Evolutionary conservation across 2,797 vertebrate species (phyloP), one percentile per base, ranked within the genome.

Genomic region (Thunnus albacares): DNA sequence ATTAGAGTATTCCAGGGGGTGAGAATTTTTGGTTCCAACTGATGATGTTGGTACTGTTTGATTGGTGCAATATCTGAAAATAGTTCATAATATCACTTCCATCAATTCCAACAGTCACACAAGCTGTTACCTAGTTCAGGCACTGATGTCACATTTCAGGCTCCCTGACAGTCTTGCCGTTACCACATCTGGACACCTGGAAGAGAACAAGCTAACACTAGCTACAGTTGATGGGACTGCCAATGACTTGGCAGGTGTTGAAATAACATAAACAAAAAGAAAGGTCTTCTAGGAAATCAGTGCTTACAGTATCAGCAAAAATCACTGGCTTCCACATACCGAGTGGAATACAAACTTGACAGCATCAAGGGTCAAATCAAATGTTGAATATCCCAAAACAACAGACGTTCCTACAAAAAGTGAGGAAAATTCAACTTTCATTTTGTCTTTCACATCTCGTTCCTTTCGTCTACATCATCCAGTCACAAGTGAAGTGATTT

Each of bases 401-500:
- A 41, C 12, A 3, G 12, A 41, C 12, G 38, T 41, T 24, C 24
- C 24, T 24, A 20, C 24, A 63, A n/a, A 61, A 24, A 26, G 26
- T 8, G 9, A 28, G 20, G 41, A 43, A 43, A 49, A 26, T 57
- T 56, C 3, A 26, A n/a, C 24, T 30, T 66, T 33, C 3, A 33
- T 10, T 30, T 65, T 14, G 18, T 12, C 6, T 52, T 62, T 11
- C 24, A 38, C 7, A 13, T 53, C 4, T 56, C 5, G 59, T 53
- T 41, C 30, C 4, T n/a, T 17, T 9, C 4, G 3, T 22, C 18
- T 41, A 28, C 12, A 24, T 6, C 45, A 17, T 51, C 4, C 38
- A 55, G 26, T 62, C 24, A 38, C 35, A 38, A 76, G 24, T 49
- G 15, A 70, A 53, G 8, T 67, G 45, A 47, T 15, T 47, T 15